Base-by-base conservation (phyloP, 2,797 vertebrate genomes). In the Coregonus ussuriensis region DNA sequence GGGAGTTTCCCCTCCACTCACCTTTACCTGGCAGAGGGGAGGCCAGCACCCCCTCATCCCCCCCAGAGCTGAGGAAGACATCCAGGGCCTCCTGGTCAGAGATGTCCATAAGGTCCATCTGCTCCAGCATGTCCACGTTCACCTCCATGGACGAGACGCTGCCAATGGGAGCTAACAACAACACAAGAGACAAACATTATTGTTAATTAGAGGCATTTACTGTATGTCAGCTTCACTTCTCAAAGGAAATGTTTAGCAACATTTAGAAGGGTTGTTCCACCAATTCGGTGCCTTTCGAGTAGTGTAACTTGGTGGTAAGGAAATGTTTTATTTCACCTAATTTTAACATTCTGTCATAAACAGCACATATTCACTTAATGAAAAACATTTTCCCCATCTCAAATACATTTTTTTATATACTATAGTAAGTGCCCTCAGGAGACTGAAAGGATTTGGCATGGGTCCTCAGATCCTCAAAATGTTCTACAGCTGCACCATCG, bases 101-200 rank as follows among this genome's bases (percentile, higher is more conserved):
- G 82, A 97, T 93, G 80, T 99, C 97, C 72, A 95, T 92, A 83
- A 96, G 88, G 33, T 99, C 98, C 93, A 98, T 96, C 90, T 98
- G 97, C 85, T 99, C 98, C 88, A 99, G 88, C 77, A 97, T 92
- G 90, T 99, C 97, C 87, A 99, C 96, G 0, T 99, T 98, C 80
- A 99, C 98, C 89, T 99, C 98, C 97, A 99, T 99, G 71, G 98
- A 99, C 0, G 98, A 99, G 89, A 99, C 84, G 83, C 94, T 94
- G 82, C 94, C 91, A 7, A 95, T 92, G 0, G 93, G 93, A 79
- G 94, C 94, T 94, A 75, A 41, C 41, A 33, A 15, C 5, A 53
- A 6, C 41, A 62, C 37, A 35, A 70, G 59, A 62, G n/a, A 4
- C 21, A 25, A 62, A 62, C 3, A n/a, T 62, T n/a, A 25, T 25